phyloP scores from a whole-genome alignment of 2,888 invertebrate species.

The Slavum lentiscoides region DNA sequence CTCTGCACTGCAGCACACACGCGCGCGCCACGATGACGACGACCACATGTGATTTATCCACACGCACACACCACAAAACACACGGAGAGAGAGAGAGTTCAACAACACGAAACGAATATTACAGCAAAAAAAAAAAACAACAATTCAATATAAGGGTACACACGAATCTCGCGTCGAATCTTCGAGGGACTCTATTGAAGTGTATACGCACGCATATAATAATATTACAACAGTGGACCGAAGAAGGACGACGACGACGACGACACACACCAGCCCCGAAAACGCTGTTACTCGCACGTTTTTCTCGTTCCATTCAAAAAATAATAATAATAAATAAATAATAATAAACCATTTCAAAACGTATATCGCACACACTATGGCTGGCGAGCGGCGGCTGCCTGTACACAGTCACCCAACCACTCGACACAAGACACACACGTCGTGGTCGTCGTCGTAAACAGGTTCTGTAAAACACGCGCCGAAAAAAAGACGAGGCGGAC shows the following conservation, averaged over 20 bases:
- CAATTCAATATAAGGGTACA: background rate
- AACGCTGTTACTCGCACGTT: background rate
- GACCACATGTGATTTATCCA: conserved; percentile 26
- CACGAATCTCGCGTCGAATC: background rate
- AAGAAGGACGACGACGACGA: too few species aligned
- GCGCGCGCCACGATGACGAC: background rate
- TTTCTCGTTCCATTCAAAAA: conserved; percentile 4
- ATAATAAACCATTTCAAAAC: background rate
- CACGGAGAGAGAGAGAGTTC: background rate
- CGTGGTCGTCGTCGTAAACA: background rate
- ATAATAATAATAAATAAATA: background rate
- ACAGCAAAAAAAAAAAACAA: background rate
- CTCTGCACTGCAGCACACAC: too few species aligned
- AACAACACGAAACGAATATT: background rate
- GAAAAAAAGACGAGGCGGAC: background rate
- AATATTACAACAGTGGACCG: too few species aligned
- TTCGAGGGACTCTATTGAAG: background rate
- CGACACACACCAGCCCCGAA: background rate
- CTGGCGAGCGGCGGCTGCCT: too few species aligned
- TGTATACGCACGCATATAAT: background rate
- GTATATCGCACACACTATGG: background rate
- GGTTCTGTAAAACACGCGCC: background rate
- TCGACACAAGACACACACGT: too few species aligned
- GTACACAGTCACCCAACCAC: too few species aligned
- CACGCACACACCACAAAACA: background rate